Conservation (phyloP, 2,888 invertebrate species). For the Mactromeris polynyma region DNA sequence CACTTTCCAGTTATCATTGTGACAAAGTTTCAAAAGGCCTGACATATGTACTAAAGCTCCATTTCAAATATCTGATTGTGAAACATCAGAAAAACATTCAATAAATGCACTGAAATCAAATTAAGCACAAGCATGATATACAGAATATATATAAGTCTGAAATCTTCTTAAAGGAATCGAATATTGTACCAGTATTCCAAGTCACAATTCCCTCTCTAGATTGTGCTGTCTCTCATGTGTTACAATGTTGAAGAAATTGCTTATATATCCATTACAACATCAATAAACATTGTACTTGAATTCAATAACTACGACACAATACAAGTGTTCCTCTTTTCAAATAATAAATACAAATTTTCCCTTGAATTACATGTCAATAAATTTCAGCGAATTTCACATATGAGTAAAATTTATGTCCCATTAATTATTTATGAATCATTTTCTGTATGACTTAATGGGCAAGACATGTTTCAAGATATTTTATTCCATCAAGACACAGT, state of each 20-base stretch:
- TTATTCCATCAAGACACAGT: background rate
- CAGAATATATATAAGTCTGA: background rate
- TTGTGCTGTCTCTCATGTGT: background rate
- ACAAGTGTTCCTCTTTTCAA: background rate
- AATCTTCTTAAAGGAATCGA: background rate
- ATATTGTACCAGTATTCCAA: background rate
- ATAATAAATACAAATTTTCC: background rate
- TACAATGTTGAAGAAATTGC: background rate
- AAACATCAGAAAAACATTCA: no score
- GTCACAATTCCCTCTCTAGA: background rate
- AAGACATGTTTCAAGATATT: background rate
- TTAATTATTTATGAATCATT: background rate
- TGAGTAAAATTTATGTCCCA: background rate
- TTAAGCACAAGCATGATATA: background rate
- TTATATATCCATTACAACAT: background rate
- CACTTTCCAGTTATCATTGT: no score
- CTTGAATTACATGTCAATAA: background rate
- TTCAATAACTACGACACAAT: background rate
- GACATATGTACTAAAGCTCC: no score
- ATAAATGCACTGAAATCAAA: no score
- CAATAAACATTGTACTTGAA: background rate
- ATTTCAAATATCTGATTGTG: no score
- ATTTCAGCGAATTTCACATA: background rate
- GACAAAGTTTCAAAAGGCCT: no score
- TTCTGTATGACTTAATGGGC: background rate